These are phyloP conservation scores for Odontocerum albicorne DNA, from an alignment of 2,888 invertebrate genomes.

Conservation along the genomic window DNA sequence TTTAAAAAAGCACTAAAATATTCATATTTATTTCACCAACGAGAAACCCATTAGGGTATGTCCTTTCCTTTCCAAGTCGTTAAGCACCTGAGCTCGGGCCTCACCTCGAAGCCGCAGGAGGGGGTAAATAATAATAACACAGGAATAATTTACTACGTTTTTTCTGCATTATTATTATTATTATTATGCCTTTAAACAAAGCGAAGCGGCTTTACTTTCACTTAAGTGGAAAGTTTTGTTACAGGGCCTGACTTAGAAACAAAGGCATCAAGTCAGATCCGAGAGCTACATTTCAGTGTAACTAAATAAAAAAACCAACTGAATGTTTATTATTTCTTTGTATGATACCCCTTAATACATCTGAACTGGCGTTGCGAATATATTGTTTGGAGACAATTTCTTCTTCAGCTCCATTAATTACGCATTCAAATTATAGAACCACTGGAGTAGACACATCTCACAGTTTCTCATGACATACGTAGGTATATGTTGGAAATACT, in stretches of 20 bases:
- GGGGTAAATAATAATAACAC: conserved; percentile 33
- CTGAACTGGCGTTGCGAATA: too few species aligned
- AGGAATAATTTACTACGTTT: conserved; percentile 34
- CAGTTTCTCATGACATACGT: too few species aligned
- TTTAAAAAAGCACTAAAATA: conserved; percentile 28
- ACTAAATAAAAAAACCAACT: too few species aligned
- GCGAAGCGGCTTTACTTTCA: conserved; percentile 29
- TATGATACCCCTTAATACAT: too few species aligned
- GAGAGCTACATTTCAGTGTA: too few species aligned
- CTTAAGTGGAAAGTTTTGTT: conserved; percentile 37
- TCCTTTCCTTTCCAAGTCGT: conserved; percentile 36
- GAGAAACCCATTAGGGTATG: conserved; percentile 35
- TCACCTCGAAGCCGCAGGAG: conserved; percentile 23
- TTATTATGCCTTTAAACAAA: conserved; percentile 30
- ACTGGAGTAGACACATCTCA: too few species aligned
- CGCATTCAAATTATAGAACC: too few species aligned
- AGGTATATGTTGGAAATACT: too few species aligned
- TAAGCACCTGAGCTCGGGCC: conserved; percentile 34
- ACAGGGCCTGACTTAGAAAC: conserved; percentile 4
- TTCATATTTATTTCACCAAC: conserved; percentile 20
- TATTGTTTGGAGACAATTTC: too few species aligned
- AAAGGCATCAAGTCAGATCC: too few species aligned
- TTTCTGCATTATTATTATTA: conserved; percentile 29
- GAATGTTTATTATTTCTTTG: too few species aligned
- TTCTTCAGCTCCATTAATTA: too few species aligned